Evolutionary conservation across 2,113 vertebrate species (phyloP).

Genomic region (Phalacrocorax carbo): DNA sequence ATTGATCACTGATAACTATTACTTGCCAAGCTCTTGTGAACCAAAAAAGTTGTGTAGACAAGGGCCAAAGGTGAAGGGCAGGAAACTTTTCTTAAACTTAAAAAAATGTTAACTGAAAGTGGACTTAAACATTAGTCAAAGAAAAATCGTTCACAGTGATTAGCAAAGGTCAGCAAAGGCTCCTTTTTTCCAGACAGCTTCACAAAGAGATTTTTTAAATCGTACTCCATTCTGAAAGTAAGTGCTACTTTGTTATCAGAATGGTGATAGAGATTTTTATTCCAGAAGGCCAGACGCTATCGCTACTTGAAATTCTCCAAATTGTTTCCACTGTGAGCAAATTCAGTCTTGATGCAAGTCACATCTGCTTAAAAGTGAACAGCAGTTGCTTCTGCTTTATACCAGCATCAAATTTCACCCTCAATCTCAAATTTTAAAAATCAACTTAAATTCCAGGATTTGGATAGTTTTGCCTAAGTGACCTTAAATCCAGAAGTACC

Average conservation of each 20-base stretch:
- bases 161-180: background rate
- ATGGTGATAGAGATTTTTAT: constrained; percentile 5
- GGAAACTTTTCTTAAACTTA: background rate
- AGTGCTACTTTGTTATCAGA: background rate
- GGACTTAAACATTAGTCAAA: background rate
- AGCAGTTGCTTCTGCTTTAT: background rate
- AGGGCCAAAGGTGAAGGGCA: background rate
- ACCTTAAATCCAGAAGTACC: background rate
- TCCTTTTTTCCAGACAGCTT: background rate
- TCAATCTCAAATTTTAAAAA: background rate
- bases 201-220: background rate
- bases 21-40: background rate
- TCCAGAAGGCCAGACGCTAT: constrained; percentile 3
- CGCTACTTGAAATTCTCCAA: constrained; percentile 36
- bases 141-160: background rate
- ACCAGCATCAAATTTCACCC: background rate
- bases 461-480: background rate
- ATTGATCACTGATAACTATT: background rate
- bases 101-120: background rate
- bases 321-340: constrained; percentile 48
- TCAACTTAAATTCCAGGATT: background rate
- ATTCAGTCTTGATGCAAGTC: constrained; percentile 3
- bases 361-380: constrained; percentile 27
- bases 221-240: background rate
- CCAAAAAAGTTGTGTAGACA: background rate